Evolutionary conservation across 30 jellyfish, hydroid and myxozoan genomes (phyloP).

Genomic region (Clytia hemisphaerica): DNA sequence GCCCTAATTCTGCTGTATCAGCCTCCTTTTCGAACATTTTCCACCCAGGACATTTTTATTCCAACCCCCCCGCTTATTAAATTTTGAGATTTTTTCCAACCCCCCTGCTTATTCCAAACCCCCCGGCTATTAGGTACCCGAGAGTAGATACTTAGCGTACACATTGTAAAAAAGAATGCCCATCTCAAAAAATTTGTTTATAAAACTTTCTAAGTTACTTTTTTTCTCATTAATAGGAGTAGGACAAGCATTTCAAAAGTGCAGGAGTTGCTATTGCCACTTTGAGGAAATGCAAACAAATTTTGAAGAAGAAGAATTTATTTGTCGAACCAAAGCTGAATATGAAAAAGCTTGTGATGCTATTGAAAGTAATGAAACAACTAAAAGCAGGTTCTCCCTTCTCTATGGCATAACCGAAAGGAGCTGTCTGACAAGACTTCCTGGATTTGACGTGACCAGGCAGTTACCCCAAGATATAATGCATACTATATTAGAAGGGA

Average conservation of each 20-base stretch:
- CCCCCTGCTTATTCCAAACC: too few species aligned
- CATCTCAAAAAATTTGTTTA: neutral
- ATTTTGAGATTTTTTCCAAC: too few species aligned
- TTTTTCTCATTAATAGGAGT: conserved; percentile 2
- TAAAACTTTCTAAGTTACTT: neutral
- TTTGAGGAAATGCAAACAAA: conserved; percentile 14
- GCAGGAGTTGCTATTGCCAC: conserved; percentile 21
- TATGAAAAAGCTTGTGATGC: neutral
- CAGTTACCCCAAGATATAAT: conserved; percentile 26
- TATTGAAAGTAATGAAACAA: conserved; percentile 4
- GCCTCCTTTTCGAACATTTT: too few species aligned
- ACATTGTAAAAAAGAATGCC: too few species aligned
- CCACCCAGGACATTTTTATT: too few species aligned
- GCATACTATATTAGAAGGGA: conserved; percentile 27
- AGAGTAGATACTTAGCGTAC: too few species aligned
- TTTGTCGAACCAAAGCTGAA: neutral
- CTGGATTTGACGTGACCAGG: conserved; percentile 6
- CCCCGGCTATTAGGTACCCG: too few species aligned
- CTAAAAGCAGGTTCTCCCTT: neutral
- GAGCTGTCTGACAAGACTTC: conserved; percentile 3
- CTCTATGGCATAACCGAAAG: conserved; percentile 17
- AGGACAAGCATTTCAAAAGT: conserved; percentile 21
- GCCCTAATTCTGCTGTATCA: too few species aligned
- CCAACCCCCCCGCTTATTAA: too few species aligned
- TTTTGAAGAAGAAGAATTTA: neutral